phyloP scores from a whole-genome alignment of 2,113 vertebrate genomes.

The Thermophis baileyi region DNA sequence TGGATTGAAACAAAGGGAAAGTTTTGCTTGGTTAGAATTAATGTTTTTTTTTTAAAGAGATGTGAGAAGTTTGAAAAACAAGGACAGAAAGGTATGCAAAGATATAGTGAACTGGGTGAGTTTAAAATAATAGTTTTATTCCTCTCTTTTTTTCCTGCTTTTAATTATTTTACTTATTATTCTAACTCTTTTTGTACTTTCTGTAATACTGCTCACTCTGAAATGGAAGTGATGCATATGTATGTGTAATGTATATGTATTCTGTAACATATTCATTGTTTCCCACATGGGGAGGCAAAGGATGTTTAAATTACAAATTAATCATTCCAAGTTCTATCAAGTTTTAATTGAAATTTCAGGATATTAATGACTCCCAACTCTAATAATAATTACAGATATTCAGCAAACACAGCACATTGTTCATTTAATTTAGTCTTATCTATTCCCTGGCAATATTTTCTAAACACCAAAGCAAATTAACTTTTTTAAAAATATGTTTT shows the following conservation, averaged over 20 bases:
- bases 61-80: neutral
- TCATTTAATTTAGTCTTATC: neutral
- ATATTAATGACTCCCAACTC: neutral
- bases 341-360: neutral
- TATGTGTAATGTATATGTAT: neutral
- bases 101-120: neutral
- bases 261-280: neutral
- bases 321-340: neutral
- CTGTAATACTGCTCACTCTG: neutral
- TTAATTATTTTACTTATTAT: neutral
- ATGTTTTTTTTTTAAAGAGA: neutral
- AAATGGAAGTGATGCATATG: neutral
- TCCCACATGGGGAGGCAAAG: neutral
- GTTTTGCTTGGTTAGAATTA: neutral
- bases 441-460: neutral
- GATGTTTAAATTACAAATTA: neutral
- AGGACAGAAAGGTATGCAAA: neutral
- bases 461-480: neutral
- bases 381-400: neutral
- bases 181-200: neutral
- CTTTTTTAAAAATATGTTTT: neutral
- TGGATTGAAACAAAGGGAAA: neutral
- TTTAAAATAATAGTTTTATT: neutral
- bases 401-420: neutral
- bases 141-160: neutral